Conservation (phyloP, 1,140 invertebrate genomes). For the Sesamia nonagrioides region DNA sequence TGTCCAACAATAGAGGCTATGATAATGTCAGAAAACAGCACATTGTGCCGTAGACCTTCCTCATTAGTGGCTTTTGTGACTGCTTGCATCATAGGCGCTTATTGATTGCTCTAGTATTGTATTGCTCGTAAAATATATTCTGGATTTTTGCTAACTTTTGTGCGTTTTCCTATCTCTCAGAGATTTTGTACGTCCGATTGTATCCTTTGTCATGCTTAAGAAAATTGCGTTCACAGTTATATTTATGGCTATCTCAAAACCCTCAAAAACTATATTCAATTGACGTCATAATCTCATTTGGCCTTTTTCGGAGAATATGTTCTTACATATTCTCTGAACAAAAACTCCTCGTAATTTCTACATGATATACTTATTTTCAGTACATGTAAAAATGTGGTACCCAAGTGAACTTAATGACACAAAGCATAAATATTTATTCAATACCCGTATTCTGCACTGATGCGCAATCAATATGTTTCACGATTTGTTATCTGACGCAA, state of each 20-base stretch:
- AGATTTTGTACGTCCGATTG: not conserved
- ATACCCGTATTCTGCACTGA: not conserved
- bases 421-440: no score
- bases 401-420: no score
- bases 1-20: slow-evolving; percentile 29
- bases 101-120: slow-evolving; percentile 20
- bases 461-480: not conserved
- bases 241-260: no score
- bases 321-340: no score
- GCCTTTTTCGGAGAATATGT: no score
- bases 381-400: no score
- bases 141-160: not conserved
- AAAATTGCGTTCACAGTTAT: not conserved
- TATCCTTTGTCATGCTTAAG: not conserved
- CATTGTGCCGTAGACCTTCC: slow-evolving; percentile 18
- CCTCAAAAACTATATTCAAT: no score
- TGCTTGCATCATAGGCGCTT: slow-evolving; percentile 4
- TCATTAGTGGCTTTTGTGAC: slow-evolving; percentile 39
- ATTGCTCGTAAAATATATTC: not conserved
- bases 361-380: no score
- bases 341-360: no score
- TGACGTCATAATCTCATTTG: no score
- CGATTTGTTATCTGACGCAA: not conserved
- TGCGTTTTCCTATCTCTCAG: not conserved
- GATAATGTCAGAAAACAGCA: slow-evolving; percentile 39